A percentile compares a stretch with the other conserved stretches of the same genome.
Evolutionary conservation across 1,140 invertebrate genomes (phyloP).

Genomic region (Tetramorium parvispinum): DNA sequence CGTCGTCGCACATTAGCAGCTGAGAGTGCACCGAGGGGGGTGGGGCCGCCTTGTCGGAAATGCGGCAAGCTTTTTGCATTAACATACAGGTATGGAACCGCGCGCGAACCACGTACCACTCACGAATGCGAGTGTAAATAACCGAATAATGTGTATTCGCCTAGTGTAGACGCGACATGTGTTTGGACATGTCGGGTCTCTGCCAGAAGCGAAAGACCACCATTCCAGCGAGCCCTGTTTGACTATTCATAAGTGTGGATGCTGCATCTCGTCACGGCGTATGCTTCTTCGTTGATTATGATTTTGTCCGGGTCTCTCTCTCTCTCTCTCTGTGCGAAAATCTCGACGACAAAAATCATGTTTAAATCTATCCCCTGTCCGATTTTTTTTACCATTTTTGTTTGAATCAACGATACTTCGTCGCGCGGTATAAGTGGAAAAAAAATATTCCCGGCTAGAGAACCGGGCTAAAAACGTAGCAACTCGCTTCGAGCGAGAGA

Average conservation of each 20-base stretch:
- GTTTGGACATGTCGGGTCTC: too few relatives aligned
- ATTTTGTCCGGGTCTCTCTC: neutral
- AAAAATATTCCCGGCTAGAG: neutral
- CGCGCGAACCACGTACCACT: neutral
- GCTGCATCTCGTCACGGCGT: neutral
- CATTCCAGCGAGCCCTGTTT: neutral
- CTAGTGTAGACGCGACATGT: too few relatives aligned
- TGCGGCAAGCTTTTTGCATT: slow-evolving; percentile 67
- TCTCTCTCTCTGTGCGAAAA: neutral
- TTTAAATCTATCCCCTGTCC: neutral
- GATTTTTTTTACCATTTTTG: slow-evolving; percentile 4
- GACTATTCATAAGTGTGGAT: slow-evolving; percentile 32
- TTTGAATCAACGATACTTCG: slow-evolving; percentile 4
- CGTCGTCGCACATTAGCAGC: slow-evolving; percentile 59
- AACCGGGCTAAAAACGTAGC: slow-evolving; percentile 8
- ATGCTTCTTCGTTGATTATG: neutral
- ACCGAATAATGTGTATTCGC: slow-evolving; percentile 23
- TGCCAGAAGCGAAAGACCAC: neutral
- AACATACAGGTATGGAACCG: slow-evolving; percentile 24
- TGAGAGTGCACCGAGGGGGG: neutral
- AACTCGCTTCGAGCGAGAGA: slow-evolving; percentile 3
- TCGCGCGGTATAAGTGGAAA: neutral
- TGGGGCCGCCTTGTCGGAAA: slow-evolving; percentile 13
- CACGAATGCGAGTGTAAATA: slow-evolving; percentile 33
- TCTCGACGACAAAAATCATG: neutral